Evolutionary conservation across 2,888 invertebrate species (phyloP), one percentile per base, ranked within the genome.

Genomic region (Agonopterix subpropinquella): DNA sequence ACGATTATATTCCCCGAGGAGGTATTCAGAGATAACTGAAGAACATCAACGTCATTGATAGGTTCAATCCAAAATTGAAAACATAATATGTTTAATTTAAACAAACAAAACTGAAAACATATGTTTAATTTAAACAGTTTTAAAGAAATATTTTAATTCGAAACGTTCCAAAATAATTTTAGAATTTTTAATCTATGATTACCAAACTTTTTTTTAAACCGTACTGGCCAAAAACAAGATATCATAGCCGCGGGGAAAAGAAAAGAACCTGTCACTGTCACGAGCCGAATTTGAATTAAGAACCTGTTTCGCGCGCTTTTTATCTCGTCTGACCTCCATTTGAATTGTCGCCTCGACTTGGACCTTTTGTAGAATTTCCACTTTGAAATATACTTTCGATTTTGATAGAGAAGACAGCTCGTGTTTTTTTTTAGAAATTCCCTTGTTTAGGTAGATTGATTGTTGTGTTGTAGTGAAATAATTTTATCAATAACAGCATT

Each of bases 341-440:
- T 55, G 44, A 52, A 56, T 53, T 50, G 56, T 52, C 41, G 37
- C 47, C 49, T 50, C 57, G 42, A 9, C 39, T 28, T 58, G 58
- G 58, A 64, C 57, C 67, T 74, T 77, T 77, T 76, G 61, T 53
- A 60, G 55, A 57, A 60, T 69, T 76, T 69, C 60, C 71, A 67
- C 67, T 82, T 82, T 82, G 80, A 64, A 70, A 81, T 77, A 76
- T 68, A 67, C 67, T 82, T 82, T 82, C 81, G 65, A 70, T 82
- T 77, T 77, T 69, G 61, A 64, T 62, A 51, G 56, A 56, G 52
- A 60, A 11, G 2, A 7, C 4, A 63, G 36, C 10, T 47, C 28
- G 52, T 11, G 49, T 45, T 52, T 50, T 52, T 52, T 54, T 48
- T 49, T 42, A 42, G 42, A 13, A 42, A 47, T 44, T 47, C 48